Conservation (phyloP, 2,888 invertebrate genomes). For the Phalera bucephala region DNA sequence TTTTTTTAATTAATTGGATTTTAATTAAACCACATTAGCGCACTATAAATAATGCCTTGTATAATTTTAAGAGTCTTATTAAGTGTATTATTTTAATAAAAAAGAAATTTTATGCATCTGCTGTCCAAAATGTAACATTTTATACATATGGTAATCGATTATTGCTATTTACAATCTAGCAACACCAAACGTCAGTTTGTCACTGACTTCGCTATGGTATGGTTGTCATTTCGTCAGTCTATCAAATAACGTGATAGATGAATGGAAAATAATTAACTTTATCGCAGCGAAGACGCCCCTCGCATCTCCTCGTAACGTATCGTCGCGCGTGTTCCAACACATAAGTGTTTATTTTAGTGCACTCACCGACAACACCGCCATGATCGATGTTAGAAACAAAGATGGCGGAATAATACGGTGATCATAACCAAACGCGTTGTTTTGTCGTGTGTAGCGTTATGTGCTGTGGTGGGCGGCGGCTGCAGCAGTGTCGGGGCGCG, state of each 20-base stretch:
- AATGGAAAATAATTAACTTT: constrained; percentile 75
- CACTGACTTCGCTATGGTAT: constrained; percentile 78
- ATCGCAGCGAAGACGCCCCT: constrained; percentile 60
- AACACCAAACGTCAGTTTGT: constrained; percentile 72
- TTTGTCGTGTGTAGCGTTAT: constrained; percentile 72
- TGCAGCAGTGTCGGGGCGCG: constrained; percentile 77
- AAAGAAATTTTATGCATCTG: too few species aligned
- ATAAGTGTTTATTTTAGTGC: constrained; percentile 44
- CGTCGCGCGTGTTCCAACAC: constrained; percentile 45
- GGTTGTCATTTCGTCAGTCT: constrained; percentile 79
- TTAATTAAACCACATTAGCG: too few species aligned
- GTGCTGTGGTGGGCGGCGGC: constrained; percentile 73
- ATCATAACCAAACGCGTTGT: constrained; percentile 74
- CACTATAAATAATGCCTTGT: too few species aligned
- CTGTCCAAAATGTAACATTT: too few species aligned
- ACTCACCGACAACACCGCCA: constrained; percentile 65
- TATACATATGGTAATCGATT: too few species aligned
- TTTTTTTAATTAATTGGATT: too few species aligned
- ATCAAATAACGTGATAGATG: constrained; percentile 74
- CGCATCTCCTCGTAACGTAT: constrained; percentile 43
- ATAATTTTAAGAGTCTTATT: too few species aligned
- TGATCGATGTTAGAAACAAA: constrained; percentile 83
- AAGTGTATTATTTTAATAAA: too few species aligned
- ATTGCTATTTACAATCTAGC: constrained; percentile 19
- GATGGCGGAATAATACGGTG: constrained; percentile 83